phyloP scores from a whole-genome alignment of 64 coral and sea anemone genomes.

The Dendrophyllia cribrosa region DNA sequence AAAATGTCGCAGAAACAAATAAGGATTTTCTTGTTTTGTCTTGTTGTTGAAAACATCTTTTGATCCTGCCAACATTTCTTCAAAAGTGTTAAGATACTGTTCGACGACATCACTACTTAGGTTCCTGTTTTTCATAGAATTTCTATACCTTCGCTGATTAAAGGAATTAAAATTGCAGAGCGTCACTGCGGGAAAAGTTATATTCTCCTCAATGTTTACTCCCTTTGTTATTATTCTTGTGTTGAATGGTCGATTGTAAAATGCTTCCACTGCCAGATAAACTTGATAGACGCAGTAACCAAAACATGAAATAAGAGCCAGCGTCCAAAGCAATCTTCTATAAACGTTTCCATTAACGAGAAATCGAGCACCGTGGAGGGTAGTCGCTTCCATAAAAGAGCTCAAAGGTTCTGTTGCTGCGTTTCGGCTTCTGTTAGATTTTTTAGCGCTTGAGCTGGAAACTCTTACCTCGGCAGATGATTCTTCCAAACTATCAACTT shows the following conservation, averaged over 20 bases:
- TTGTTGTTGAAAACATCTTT: background rate
- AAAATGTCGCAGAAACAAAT: background rate
- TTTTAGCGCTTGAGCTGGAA: too few relatives aligned
- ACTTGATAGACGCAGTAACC: conserved; percentile 7
- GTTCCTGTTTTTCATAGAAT: background rate
- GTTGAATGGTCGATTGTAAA: conserved; percentile 15
- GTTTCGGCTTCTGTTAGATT: background rate
- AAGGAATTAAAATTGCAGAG: conserved; percentile 47
- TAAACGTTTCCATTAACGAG: background rate
- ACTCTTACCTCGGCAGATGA: background rate
- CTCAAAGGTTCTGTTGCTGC: background rate
- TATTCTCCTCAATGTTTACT: background rate
- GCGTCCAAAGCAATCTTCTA: conserved; percentile 24
- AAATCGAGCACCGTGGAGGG: conserved; percentile 38
- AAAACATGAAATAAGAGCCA: background rate
- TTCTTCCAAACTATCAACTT: background rate
- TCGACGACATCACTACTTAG: background rate
- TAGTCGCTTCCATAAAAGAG: background rate
- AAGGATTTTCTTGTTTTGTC: too few relatives aligned
- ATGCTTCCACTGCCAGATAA: background rate
- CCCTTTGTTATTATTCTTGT: conserved; percentile 40
- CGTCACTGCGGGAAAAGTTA: conserved; percentile 37
- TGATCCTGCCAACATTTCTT: background rate
- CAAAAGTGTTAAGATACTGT: background rate
- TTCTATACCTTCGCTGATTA: background rate